These are phyloP conservation scores for Cephonodes hylas DNA, from an alignment of 2,888 invertebrate genomes.

Conservation along the genomic window DNA sequence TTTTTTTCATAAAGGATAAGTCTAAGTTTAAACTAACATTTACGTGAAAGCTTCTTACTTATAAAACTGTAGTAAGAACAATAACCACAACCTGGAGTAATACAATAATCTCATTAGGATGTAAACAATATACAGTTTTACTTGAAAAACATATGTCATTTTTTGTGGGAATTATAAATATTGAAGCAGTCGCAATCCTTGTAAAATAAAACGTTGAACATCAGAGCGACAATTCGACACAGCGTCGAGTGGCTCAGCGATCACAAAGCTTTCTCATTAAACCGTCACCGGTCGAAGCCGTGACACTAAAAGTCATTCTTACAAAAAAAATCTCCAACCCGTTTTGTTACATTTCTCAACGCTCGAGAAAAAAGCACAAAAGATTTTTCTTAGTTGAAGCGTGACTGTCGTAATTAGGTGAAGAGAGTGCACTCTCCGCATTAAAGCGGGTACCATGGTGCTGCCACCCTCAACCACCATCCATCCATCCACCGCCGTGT, in stretches of 20 bases:
- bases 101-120: not conserved
- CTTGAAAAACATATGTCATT: not conserved
- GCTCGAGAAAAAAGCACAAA: conserved; percentile 75
- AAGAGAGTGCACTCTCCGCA: conserved; percentile 46
- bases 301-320: conserved; percentile 76
- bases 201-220: conserved; percentile 62
- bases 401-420: conserved; percentile 79
- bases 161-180: conserved; percentile 8
- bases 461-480: not conserved
- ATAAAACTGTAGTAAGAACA: not conserved
- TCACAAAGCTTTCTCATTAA: conserved; percentile 80
- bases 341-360: conserved; percentile 75
- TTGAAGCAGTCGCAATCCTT: conserved; percentile 41
- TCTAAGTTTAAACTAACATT: too few species aligned
- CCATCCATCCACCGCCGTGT: not conserved
- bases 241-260: conserved; percentile 65
- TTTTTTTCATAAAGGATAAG: too few species aligned
- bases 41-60: too few species aligned
- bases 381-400: conserved; percentile 76
- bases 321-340: conserved; percentile 62
- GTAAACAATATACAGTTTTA: not conserved
- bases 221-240: conserved; percentile 72
- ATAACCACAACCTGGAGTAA: not conserved
- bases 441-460: not conserved
- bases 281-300: conserved; percentile 71